Base-by-base conservation (phyloP, 2,888 invertebrate genomes). In the Tipula vernalis region DNA sequence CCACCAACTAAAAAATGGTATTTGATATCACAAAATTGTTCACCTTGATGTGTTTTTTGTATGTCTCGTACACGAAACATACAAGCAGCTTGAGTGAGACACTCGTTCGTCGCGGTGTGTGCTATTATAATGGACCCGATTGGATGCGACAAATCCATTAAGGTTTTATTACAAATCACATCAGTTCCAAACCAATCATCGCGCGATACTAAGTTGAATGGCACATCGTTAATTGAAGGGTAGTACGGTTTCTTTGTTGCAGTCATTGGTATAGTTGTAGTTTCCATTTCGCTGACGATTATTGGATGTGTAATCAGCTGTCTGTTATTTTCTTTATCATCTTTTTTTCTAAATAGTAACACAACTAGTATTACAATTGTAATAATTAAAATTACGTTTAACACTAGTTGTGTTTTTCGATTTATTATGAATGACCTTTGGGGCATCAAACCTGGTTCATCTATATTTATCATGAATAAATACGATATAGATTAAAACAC, bases 1-100 rank as follows among this genome's bases (percentile, higher is more conserved):
- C 96, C 96, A 0, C 96, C 96, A 2, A 84, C 10, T 36, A 84
- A 39, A 39, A 84, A 84, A 84, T 84, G 39, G 10, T 84, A 84
- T 84, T 41, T 41, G 5, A 84, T 84, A 39, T 84, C 84, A 41
- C 41, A 36, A 5, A 36, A 39, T 2, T 84, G 13, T 41, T 93
- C 93, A 88, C 95, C 95, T 47, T 96, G 94, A 90, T 96, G 95
- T 89, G 92, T 95, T 39, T 92, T 93, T 90, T 96, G 96, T 86
- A 95, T 94, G 39, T 92, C 90, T n/a, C 95, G 93, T 2, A 95
- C 94, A 1, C 92, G 92, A 10, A 93, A 92, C 1, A 93, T 92
- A 88, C 95, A 95, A 87, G 92, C 91, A 0, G 94, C 93, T 92
- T 93, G 91, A 57, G 91, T 92, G 8, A 28, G 12, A 18, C 85